phyloP scores from a whole-genome alignment of 2,113 vertebrate genomes.

The Pelecanoides urinatrix region DNA sequence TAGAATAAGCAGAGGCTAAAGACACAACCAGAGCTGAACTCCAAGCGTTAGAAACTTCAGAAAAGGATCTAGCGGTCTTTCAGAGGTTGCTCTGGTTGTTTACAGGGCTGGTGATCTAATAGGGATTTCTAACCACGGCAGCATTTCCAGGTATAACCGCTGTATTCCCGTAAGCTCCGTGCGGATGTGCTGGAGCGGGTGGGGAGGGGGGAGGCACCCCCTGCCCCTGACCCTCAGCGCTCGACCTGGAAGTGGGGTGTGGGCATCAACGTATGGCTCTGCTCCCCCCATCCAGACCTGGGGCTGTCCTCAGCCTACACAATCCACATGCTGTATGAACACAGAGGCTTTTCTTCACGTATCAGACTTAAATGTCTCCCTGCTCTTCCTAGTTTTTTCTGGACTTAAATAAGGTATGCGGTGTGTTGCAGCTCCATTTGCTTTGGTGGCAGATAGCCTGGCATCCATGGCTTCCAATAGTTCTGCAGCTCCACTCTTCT shows the following conservation, averaged over 20 bases:
- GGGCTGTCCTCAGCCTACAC: background rate
- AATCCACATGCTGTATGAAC: background rate
- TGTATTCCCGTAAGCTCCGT: fast-evolving
- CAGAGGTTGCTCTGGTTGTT: background rate
- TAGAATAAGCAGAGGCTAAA: background rate
- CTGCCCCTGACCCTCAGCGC: background rate
- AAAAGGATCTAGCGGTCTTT: background rate
- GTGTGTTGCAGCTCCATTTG: background rate
- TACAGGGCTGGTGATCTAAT: fast-evolving
- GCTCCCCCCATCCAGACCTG: background rate
- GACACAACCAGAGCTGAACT: background rate
- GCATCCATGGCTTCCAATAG: background rate
- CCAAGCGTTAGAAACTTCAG: background rate
- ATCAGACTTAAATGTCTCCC: fast-evolving
- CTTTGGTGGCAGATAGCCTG: background rate
- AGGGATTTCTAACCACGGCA: background rate
- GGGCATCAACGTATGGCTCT: background rate
- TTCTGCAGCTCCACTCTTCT: background rate
- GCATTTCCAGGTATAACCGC: background rate
- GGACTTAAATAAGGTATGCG: background rate
- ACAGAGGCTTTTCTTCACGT: background rate
- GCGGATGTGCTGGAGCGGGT: background rate
- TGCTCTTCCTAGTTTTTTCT: background rate
- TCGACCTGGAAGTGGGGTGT: fast-evolving
- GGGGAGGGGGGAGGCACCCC: background rate